Percentiles rank a stretch among this genome's conserved stretches.
These are phyloP conservation scores for Brachycybe producta DNA, from an alignment of 2,888 invertebrate genomes.

Conservation along the genomic window DNA sequence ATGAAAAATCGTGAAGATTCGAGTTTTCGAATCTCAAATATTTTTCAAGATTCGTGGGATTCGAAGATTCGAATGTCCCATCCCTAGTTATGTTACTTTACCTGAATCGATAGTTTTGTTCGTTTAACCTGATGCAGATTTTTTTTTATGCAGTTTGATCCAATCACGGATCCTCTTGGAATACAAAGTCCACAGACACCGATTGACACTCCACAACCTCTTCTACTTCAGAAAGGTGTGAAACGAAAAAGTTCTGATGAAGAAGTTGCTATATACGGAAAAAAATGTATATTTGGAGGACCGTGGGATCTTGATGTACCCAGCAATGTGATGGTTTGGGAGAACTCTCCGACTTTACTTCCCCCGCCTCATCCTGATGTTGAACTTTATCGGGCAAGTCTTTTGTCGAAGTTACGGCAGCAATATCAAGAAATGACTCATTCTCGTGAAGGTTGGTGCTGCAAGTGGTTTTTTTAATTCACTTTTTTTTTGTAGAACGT, in stretches of 20 bases:
- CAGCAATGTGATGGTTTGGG: conserved; percentile 80
- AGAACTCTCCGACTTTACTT: conserved; percentile 67
- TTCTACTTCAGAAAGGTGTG: no score
- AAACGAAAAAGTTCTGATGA: conserved; percentile 60
- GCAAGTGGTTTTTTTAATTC: no score
- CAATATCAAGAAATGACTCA: conserved; percentile 90
- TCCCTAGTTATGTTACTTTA: no score
- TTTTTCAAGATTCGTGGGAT: no score
- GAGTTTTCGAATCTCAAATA: no score
- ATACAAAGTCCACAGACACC: conserved; percentile 43
- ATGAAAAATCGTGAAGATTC: no score
- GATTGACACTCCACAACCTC: conserved; percentile 26
- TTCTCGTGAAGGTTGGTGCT: conserved; percentile 57
- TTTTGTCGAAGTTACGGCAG: conserved; percentile 69
- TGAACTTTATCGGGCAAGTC: conserved; percentile 69
- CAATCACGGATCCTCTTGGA: conserved; percentile 78
- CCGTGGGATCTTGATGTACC: conserved; percentile 91
- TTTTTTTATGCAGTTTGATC: conserved; percentile 52
- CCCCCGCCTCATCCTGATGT: conserved; percentile 91
- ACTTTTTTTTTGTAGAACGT: no score
- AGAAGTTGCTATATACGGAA: conserved; percentile 47
- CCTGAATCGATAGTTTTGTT: not conserved
- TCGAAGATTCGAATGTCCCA: no score
- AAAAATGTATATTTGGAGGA: conserved; percentile 40
- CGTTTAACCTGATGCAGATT: not conserved